A percentile compares a stretch with the other conserved stretches of the same genome.
Evolutionary conservation across 2,113 vertebrate species (phyloP).

Genomic region (Nycticorax nycticorax): DNA sequence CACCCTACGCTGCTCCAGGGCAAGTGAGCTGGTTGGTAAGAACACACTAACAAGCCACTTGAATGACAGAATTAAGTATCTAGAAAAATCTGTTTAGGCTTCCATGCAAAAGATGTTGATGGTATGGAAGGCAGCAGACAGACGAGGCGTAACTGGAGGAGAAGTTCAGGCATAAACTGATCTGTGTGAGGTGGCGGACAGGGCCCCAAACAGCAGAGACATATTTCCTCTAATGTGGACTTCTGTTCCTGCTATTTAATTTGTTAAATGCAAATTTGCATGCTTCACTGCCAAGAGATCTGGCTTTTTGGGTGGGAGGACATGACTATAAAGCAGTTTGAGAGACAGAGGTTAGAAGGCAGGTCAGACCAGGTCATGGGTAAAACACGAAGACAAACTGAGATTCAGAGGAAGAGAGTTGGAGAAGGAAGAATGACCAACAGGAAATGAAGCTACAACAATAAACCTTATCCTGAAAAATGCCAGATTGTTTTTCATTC

Average conservation of each 20-base stretch:
- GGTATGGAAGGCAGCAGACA: background rate
- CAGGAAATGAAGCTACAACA: conserved; percentile 60
- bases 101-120: background rate
- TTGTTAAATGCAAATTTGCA: background rate
- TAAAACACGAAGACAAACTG: conserved; percentile 9
- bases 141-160: background rate
- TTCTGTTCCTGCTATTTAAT: background rate
- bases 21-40: background rate
- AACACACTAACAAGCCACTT: background rate
- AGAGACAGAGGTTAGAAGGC: background rate
- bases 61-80: background rate
- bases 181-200: background rate
- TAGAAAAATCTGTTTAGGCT: background rate
- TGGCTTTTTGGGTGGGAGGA: background rate
- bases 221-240: background rate
- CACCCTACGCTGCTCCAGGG: fast-evolving
- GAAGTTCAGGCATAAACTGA: background rate
- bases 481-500: conserved; percentile 60
- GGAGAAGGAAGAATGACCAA: background rate
- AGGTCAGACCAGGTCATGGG: conserved; percentile 50
- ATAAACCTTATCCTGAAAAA: conserved; percentile 52
- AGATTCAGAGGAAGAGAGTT: background rate
- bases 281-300: background rate
- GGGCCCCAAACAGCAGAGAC: background rate
- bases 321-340: background rate